Evolutionary conservation across 2,888 invertebrate species (phyloP).

Genomic region (Altica lythri): DNA sequence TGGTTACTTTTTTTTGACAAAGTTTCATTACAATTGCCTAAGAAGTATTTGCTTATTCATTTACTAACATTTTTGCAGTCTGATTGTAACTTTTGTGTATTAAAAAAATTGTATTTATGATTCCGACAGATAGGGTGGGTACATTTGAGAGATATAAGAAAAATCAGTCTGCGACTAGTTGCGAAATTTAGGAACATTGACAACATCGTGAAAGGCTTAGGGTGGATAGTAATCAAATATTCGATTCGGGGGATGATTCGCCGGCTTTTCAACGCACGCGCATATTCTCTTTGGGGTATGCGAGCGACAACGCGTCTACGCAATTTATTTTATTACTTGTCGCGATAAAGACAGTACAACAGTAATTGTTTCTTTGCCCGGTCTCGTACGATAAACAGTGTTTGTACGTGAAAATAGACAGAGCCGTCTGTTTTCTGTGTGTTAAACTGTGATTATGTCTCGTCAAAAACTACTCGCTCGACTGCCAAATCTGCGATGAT

Average conservation of each 20-base stretch:
- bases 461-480: too few species aligned
- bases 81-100: too few species aligned
- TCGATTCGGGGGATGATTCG: slow-evolving; percentile 20
- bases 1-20: too few species aligned
- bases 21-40: too few species aligned
- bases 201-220: neutral
- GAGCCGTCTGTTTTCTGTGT: slow-evolving; percentile 11
- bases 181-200: neutral
- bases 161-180: neutral
- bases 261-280: slow-evolving; percentile 11
- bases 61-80: too few species aligned
- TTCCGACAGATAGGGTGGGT: too few species aligned
- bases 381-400: slow-evolving; percentile 20
- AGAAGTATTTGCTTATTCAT: too few species aligned
- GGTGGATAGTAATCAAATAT: slow-evolving; percentile 16
- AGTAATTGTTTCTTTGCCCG: slow-evolving; percentile 21
- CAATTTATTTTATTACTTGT: slow-evolving; percentile 15
- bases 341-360: slow-evolving; percentile 18
- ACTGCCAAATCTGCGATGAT: slow-evolving; percentile 4
- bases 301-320: slow-evolving; percentile 17
- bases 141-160: too few species aligned
- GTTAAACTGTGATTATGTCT: slow-evolving; percentile 9
- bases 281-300: neutral
- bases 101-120: too few species aligned
- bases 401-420: slow-evolving; percentile 25